phyloP scores from a whole-genome alignment of 2,113 vertebrate genomes.

The Cryptotis parvus region DNA sequence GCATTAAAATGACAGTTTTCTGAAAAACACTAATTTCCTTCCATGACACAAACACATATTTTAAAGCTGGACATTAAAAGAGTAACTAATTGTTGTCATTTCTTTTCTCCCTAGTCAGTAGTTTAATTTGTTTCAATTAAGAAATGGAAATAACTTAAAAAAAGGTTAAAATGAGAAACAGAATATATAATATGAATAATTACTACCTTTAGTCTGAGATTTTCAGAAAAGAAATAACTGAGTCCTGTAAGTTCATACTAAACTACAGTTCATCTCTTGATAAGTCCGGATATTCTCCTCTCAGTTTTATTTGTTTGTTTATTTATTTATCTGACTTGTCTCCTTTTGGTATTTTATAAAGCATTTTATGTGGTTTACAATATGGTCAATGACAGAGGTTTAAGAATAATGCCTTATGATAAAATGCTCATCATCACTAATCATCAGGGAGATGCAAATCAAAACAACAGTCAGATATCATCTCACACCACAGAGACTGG shows the following conservation, averaged over 20 bases:
- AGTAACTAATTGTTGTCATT: neutral
- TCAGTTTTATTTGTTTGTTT: too few relatives aligned
- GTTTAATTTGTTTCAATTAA: slow-evolving; percentile 34
- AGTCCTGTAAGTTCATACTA: slow-evolving; percentile 22
- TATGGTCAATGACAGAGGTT: too few relatives aligned
- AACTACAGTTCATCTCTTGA: slow-evolving; percentile 8
- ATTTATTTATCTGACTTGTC: too few relatives aligned
- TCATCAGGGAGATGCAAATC: too few relatives aligned
- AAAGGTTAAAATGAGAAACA: neutral
- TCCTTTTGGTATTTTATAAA: too few relatives aligned
- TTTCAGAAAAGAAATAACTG: slow-evolving; percentile 50
- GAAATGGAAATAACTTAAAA: neutral
- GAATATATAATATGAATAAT: neutral
- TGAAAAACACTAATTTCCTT: slow-evolving; percentile 10
- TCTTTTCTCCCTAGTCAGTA: neutral
- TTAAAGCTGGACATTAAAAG: slow-evolving; percentile 22
- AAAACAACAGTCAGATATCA: too few relatives aligned
- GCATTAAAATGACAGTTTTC: neutral
- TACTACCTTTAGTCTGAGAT: slow-evolving; percentile 33
- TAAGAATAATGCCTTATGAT: too few relatives aligned
- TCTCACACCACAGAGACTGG: too few relatives aligned
- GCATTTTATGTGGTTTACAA: too few relatives aligned
- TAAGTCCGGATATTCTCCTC: neutral
- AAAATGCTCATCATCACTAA: too few relatives aligned
- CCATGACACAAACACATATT: neutral